Evolutionary conservation across 1,140 invertebrate genomes (phyloP).

Genomic region (Ctenoplectra terminalis): DNA sequence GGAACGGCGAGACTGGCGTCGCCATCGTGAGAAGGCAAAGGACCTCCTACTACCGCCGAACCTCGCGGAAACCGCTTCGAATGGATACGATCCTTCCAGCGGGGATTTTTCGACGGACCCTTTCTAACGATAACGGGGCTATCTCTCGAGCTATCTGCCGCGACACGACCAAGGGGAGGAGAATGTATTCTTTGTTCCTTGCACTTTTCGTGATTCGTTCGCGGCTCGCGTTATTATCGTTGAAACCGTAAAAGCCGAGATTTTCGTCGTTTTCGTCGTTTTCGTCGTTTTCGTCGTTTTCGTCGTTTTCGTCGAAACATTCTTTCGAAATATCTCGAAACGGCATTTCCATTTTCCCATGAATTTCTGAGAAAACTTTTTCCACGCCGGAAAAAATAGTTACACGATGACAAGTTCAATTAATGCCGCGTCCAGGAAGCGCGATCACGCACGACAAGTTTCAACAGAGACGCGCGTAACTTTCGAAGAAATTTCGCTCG

Average conservation of each 20-base stretch:
- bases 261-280: slow-evolving; percentile 18
- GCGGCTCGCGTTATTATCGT: slow-evolving; percentile 32
- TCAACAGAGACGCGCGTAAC: neutral
- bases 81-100: slow-evolving; percentile 45
- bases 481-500: slow-evolving; percentile 49
- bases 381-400: neutral
- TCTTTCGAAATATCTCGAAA: too few species aligned
- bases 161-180: neutral
- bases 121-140: slow-evolving; percentile 34
- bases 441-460: neutral
- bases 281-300: too few species aligned
- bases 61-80: slow-evolving; percentile 57
- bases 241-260: slow-evolving; percentile 14
- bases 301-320: too few species aligned
- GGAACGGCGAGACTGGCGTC: slow-evolving; percentile 50
- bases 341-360: neutral
- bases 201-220: slow-evolving; percentile 31
- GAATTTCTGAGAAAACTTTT: neutral
- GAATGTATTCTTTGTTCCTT: slow-evolving; percentile 35
- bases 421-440: neutral
- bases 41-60: slow-evolving; percentile 55
- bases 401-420: too few species aligned
- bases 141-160: slow-evolving; percentile 30
- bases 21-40: slow-evolving; percentile 64
- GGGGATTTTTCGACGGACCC: slow-evolving; percentile 43